Evolutionary conservation across 2,888 invertebrate genomes (phyloP), one percentile per base, ranked within the genome.

Genomic region (Drosophila emarginata): DNA sequence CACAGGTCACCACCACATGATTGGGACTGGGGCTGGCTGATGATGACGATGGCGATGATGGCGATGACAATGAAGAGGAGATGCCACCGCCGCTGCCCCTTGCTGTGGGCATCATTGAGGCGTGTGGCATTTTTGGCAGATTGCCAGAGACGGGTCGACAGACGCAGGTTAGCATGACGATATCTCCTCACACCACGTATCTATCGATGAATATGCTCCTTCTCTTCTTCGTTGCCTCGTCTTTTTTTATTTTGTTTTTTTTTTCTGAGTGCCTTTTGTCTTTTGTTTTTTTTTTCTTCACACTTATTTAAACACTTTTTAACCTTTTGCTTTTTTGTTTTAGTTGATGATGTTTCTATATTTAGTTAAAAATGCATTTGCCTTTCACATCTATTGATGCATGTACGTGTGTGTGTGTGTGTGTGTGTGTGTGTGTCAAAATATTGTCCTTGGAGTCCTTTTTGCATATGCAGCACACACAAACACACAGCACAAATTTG

Each of bases 131-230:
- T 87, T 91, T 91, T 75, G 92, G 91, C 81, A 92, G 86, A 80
- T 91, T 90, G 69, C 92, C 90, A 71, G 91, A 91, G 51, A 92
- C 92, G 74, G 92, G 92, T 75, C 92, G 92, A 87, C 92, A 92
- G 70, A 92, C 92, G 78, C 92, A 92, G 68, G 92, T 91, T 77
- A 92, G 81, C 92, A 92, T 92, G 12, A 21, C 63, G 74, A 18
- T 15, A 11, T 9, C 0, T 18, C 18, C 40, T 9, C 14, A n/a
- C 18, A 9, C 9, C 2, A 9, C 11, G 11, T 32, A 32, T 9
- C 32, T 32, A 32, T 32, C 11, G 32, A 32, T 32, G 32, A 32
- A 32, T 32, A 32, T 32, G 32, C 4, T 32, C 4, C 32, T 32
- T 32, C 1, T 32, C 32, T 9, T 45, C 40, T 18, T 11, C 14